Evolutionary conservation across 92 coral and sea anemone genomes (phyloP).

Genomic region (Phenganax stokvisi): DNA sequence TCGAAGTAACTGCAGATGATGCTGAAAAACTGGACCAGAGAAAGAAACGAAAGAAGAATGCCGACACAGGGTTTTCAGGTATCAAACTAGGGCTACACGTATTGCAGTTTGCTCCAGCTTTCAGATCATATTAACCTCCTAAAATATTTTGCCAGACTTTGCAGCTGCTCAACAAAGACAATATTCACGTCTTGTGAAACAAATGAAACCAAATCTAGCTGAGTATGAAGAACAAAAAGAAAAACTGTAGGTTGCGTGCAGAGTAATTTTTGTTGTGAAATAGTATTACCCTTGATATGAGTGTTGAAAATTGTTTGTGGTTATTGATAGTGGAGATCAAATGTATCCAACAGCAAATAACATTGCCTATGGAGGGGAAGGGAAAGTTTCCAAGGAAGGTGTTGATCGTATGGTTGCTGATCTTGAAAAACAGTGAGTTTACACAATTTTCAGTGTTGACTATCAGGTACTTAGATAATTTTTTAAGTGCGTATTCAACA

Average conservation of each 20-base stretch:
- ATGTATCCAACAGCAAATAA: constrained; percentile 79
- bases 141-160: constrained; percentile 49
- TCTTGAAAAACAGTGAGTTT: constrained; percentile 92
- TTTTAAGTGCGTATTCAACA: not conserved
- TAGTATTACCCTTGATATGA: not conserved
- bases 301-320: not conserved
- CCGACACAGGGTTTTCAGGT: constrained; percentile 97
- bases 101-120: not conserved
- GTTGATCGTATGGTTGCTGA: constrained; percentile 94
- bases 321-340: constrained; percentile 62
- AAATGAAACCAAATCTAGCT: constrained; percentile 80
- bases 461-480: too few relatives aligned
- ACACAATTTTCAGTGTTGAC: not conserved
- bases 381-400: constrained; percentile 84
- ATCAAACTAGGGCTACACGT: not conserved
- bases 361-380: constrained; percentile 86
- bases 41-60: constrained; percentile 71
- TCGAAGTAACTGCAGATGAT: constrained; percentile 88
- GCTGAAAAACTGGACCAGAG: constrained; percentile 80
- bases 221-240: constrained; percentile 76
- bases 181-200: constrained; percentile 84
- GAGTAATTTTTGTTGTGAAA: not conserved
- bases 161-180: constrained; percentile 91
- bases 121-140: not conserved
- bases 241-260: constrained; percentile 56